Percentiles rank a stretch among this genome's conserved stretches.
These are phyloP conservation scores for Caracal caracal DNA, from an alignment of 2,113 vertebrate genomes.

Conservation along the genomic window DNA sequence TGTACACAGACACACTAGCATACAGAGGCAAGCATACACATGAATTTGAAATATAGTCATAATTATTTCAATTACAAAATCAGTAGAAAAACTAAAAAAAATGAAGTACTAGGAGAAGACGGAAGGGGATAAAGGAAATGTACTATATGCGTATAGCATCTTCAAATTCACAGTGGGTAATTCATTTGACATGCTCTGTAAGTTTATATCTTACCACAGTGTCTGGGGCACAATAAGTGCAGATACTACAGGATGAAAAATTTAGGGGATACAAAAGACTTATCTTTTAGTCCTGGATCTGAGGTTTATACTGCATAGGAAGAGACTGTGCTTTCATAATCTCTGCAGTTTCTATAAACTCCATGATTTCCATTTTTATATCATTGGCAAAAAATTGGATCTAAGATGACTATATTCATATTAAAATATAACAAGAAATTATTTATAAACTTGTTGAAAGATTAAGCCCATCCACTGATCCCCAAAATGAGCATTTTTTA, in stretches of 20 bases:
- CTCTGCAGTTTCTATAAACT: background rate
- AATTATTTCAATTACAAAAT: background rate
- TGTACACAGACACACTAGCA: background rate
- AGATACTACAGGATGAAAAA: background rate
- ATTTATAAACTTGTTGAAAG: background rate
- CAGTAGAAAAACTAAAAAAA: background rate
- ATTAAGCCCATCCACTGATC: background rate
- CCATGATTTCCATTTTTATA: background rate
- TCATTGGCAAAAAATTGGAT: background rate
- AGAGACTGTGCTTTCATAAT: background rate
- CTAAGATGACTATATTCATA: background rate
- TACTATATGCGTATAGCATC: background rate
- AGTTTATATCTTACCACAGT: background rate
- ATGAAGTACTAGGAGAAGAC: background rate
- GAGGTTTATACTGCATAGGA: background rate
- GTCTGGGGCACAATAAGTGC: fast-evolving
- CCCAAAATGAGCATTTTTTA: background rate
- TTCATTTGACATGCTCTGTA: background rate
- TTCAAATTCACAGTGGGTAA: background rate
- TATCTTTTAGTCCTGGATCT: background rate
- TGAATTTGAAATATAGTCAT: background rate
- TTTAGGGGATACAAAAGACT: background rate
- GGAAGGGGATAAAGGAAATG: background rate
- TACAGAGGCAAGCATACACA: background rate
- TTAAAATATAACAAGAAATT: background rate